Evolutionary conservation across 2,113 vertebrate genomes (phyloP).

Genomic region (Oryctolagus cuniculus): DNA sequence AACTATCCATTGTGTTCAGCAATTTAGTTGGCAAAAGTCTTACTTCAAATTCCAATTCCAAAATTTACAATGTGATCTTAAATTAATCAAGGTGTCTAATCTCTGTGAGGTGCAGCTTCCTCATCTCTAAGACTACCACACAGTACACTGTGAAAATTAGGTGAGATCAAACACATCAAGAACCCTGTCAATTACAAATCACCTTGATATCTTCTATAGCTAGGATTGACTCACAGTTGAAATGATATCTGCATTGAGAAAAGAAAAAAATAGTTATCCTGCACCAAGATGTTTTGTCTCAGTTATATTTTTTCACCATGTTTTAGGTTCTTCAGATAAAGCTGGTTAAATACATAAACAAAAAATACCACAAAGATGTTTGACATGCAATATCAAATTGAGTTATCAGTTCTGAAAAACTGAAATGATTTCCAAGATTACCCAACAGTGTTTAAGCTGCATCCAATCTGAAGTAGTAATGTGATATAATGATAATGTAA

Average conservation of each 20-base stretch:
- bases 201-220: not conserved
- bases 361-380: not conserved
- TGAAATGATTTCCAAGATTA: slow-evolving; percentile 18
- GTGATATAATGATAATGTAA: not conserved
- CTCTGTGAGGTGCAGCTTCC: not conserved
- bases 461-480: not conserved
- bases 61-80: not conserved
- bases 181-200: not conserved
- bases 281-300: not conserved
- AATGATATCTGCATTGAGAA: not conserved
- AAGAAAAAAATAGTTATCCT: not conserved
- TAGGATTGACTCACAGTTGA: not conserved
- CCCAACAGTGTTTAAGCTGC: not conserved
- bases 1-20: not conserved
- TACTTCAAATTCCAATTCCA: not conserved
- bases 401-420: not conserved
- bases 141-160: not conserved
- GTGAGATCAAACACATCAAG: not conserved
- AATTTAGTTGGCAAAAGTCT: not conserved
- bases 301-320: not conserved
- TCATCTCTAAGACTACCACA: not conserved
- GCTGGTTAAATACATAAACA: not conserved
- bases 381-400: not conserved
- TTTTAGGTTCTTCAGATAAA: not conserved
- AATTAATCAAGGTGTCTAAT: not conserved